Conservation (phyloP, 2,113 vertebrate genomes). For the Pangasianodon gigas region DNA sequence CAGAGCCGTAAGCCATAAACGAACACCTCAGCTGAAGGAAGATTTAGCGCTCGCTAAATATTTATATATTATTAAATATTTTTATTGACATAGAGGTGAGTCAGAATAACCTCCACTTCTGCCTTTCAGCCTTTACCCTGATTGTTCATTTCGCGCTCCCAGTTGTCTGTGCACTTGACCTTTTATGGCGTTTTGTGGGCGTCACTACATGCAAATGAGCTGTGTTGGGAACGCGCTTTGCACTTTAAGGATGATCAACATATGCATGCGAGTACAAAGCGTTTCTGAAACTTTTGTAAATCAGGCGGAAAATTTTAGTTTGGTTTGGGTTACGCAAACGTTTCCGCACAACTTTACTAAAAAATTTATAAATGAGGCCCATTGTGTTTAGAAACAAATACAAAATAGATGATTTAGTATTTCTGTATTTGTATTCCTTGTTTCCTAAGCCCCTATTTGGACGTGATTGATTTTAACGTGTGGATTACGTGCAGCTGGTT, state of each 20-base stretch:
- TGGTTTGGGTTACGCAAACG: too few species aligned
- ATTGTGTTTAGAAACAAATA: neutral
- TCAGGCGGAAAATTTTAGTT: too few species aligned
- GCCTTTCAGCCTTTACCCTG: neutral
- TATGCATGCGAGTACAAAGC: too few species aligned
- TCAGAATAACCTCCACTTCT: neutral
- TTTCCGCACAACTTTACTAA: neutral
- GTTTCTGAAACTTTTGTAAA: too few species aligned
- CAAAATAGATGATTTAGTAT: neutral
- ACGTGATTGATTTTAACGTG: too few species aligned
- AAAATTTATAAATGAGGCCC: neutral
- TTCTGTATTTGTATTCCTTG: neutral
- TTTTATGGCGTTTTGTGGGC: neutral
- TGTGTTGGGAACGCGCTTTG: too few species aligned
- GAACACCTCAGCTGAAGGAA: too few species aligned
- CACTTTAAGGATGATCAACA: neutral
- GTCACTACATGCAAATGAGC: neutral
- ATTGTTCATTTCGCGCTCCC: neutral
- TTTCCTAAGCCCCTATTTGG: neutral
- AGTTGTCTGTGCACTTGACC: neutral
- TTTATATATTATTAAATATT: too few species aligned
- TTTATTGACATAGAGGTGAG: too few species aligned
- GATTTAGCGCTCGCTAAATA: too few species aligned
- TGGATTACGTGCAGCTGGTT: neutral
- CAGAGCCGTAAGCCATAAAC: too few species aligned